Evolutionary conservation across 2,113 vertebrate genomes (phyloP).

Genomic region (Tragelaphus imberbis): DNA sequence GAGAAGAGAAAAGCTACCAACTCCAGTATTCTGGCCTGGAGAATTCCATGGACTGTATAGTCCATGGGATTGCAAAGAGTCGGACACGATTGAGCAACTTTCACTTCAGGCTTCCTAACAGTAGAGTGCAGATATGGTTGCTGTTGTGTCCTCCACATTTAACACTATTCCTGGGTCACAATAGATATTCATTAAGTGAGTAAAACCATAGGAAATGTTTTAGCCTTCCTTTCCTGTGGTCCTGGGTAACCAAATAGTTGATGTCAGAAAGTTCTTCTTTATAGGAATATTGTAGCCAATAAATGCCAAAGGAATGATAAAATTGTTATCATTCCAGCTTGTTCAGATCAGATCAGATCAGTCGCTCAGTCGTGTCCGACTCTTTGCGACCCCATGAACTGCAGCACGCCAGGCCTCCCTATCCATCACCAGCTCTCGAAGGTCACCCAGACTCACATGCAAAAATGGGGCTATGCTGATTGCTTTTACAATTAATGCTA

Average conservation of each 20-base stretch:
- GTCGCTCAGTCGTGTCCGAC: no score
- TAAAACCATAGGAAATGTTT: neutral
- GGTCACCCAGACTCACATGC: neutral
- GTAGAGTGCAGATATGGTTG: neutral
- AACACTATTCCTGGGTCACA: neutral
- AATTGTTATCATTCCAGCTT: no score
- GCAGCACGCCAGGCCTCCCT: no score
- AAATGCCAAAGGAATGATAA: neutral
- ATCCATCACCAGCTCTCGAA: no score
- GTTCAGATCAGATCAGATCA: no score
- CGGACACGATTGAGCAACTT: accelerated
- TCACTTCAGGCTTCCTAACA: neutral
- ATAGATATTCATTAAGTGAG: neutral
- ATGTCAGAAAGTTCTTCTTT: neutral
- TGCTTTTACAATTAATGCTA: neutral
- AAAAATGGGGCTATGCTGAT: neutral
- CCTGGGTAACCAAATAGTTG: neutral
- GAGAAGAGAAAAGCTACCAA: neutral
- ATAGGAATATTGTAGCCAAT: neutral
- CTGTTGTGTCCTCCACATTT: neutral
- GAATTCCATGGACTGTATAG: neutral
- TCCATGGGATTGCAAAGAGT: neutral
- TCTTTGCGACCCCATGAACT: no score
- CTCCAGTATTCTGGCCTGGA: neutral
- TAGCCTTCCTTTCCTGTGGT: neutral